Percentiles rank a stretch among this genome's conserved stretches.
These are phyloP conservation scores for Conomelus anceps DNA, from an alignment of 2,888 invertebrate genomes.

Conservation along the genomic window DNA sequence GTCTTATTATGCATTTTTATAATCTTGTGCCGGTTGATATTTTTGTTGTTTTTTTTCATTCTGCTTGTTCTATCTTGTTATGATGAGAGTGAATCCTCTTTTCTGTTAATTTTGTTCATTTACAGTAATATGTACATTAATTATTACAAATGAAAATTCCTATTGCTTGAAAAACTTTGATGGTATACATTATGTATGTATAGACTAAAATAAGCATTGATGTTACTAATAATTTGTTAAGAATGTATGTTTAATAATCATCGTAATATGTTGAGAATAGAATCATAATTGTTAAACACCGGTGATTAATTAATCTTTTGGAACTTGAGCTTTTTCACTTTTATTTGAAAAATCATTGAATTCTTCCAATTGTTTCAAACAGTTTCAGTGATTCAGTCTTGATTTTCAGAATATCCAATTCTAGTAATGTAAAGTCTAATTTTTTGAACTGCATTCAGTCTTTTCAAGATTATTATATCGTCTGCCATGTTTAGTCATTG, in stretches of 20 bases:
- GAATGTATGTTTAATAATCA: neutral
- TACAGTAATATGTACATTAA: neutral
- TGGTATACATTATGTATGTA: neutral
- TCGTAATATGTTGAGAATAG: too few species aligned
- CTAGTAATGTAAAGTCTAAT: neutral
- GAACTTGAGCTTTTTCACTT: neutral
- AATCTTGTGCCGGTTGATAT: neutral
- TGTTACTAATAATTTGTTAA: neutral
- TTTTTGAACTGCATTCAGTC: neutral
- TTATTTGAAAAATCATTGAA: neutral
- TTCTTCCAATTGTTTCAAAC: neutral
- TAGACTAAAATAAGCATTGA: neutral
- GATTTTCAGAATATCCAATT: neutral
- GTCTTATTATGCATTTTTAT: neutral
- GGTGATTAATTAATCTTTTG: too few species aligned
- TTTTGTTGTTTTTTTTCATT: neutral
- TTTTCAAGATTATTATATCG: neutral
- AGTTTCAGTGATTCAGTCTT: neutral
- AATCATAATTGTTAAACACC: neutral
- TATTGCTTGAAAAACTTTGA: neutral
- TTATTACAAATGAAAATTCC: neutral
- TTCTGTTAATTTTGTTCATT: neutral
- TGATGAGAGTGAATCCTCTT: neutral
- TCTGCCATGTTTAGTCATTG: neutral
- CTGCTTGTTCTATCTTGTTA: neutral